phyloP scores from a whole-genome alignment of 2,888 invertebrate species.

The Ormyrus pomaceus region DNA sequence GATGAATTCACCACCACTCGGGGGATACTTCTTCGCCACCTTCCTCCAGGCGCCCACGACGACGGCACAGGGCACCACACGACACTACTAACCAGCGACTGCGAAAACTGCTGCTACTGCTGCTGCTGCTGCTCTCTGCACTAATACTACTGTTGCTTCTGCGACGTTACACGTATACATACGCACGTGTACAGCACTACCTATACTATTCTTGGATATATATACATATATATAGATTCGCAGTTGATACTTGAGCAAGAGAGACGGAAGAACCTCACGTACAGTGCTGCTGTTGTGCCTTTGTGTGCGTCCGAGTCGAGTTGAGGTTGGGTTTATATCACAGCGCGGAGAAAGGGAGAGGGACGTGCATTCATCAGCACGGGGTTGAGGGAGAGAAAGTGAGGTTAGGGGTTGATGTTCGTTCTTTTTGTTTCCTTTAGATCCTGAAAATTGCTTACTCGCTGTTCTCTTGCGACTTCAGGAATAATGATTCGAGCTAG shows the following conservation, averaged over 20 bases:
- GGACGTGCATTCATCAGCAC: slow-evolving; percentile 10
- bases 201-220: not conserved
- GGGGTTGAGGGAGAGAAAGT: slow-evolving; percentile 40
- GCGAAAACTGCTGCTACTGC: slow-evolving; percentile 15
- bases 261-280: slow-evolving; percentile 22
- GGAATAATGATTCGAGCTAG: not conserved
- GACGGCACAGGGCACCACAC: slow-evolving; percentile 17
- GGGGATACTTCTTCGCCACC: no score
- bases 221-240: slow-evolving; percentile 2
- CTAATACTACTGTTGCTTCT: not conserved
- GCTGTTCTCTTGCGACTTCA: not conserved
- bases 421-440: slow-evolving; percentile 9
- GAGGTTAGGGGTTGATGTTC: slow-evolving; percentile 41
- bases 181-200: slow-evolving; percentile 5
- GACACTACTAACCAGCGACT: slow-evolving; percentile 19
- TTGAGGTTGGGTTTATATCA: slow-evolving; percentile 27
- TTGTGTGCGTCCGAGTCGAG: not conserved
- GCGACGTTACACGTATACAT: slow-evolving; percentile 17
- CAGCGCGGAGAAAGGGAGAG: slow-evolving; percentile 19
- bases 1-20: no score
- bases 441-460: not conserved
- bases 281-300: slow-evolving; percentile 5
- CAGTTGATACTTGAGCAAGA: slow-evolving; percentile 31
- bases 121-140: not conserved
- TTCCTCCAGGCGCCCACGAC: not conserved